A percentile compares a stretch with the other conserved stretches of the same genome.
Evolutionary conservation across 2,113 vertebrate genomes (phyloP).

Genomic region (Menidia beryllina): DNA sequence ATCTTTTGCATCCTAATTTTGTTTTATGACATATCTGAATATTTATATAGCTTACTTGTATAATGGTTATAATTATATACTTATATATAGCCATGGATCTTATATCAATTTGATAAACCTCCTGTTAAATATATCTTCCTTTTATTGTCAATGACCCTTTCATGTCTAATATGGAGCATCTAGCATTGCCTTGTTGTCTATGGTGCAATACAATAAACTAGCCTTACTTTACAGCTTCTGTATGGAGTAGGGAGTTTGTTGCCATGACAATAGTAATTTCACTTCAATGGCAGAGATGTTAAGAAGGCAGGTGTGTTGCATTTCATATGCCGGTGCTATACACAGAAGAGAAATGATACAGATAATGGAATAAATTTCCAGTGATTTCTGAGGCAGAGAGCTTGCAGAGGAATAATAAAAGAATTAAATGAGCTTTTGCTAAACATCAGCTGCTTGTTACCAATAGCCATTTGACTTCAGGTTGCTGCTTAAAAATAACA

Average conservation of each 20-base stretch:
- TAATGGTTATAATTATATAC: neutral
- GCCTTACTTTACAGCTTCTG: constrained; percentile 39
- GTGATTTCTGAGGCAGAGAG: constrained; percentile 75
- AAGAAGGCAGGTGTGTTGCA: constrained; percentile 69
- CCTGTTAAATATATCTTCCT: neutral
- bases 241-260: constrained; percentile 71
- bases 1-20: constrained; percentile 9
- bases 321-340: constrained; percentile 77
- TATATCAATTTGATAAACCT: constrained; percentile 5
- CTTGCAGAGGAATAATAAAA: constrained; percentile 69
- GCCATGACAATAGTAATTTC: constrained; percentile 83
- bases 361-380: constrained; percentile 83
- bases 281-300: constrained; percentile 72
- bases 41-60: too few species aligned
- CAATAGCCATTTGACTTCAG: constrained; percentile 59
- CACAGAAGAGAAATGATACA: constrained; percentile 66
- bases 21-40: constrained; percentile 7
- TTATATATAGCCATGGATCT: neutral
- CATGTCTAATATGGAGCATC: constrained; percentile 5
- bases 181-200: constrained; percentile 9
- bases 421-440: constrained; percentile 73
- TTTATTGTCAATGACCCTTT: neutral
- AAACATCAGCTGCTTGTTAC: constrained; percentile 66
- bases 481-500: constrained; percentile 54
- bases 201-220: constrained; percentile 6